Conservation (phyloP, 1,140 invertebrate genomes). For the Steinernema feltiae region DNA sequence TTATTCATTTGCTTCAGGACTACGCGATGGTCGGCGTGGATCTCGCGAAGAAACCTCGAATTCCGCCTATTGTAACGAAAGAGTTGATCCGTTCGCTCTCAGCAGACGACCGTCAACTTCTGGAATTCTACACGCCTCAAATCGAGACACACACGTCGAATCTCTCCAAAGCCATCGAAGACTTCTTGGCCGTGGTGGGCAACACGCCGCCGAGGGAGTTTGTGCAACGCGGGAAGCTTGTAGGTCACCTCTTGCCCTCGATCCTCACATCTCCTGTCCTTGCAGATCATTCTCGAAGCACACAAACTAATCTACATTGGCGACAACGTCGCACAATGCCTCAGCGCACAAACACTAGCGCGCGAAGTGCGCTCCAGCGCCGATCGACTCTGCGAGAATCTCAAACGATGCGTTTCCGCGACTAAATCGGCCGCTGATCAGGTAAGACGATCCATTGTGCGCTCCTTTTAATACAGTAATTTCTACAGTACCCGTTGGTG, state of each 20-base stretch:
- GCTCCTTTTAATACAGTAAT: conserved; percentile 34
- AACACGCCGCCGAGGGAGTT: conserved; percentile 85
- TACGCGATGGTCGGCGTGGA: conserved; percentile 9
- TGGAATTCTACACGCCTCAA: conserved; percentile 78
- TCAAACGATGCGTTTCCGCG: conserved; percentile 75
- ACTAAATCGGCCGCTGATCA: conserved; percentile 75
- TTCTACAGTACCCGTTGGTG: conserved; percentile 82
- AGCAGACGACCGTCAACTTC: conserved; percentile 73
- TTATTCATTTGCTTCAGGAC: conserved; percentile 14
- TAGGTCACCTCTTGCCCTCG: conserved; percentile 60
- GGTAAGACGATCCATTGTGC: conserved; percentile 18
- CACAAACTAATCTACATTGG: conserved; percentile 86
- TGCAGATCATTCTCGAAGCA: conserved; percentile 68
- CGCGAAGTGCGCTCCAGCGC: conserved; percentile 71
- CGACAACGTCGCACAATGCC: conserved; percentile 74
- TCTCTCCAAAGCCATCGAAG: conserved; percentile 79
- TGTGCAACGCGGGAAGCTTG: conserved; percentile 84
- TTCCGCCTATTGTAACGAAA: not conserved
- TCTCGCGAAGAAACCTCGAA: conserved; percentile 62
- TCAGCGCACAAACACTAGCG: conserved; percentile 67
- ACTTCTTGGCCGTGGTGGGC: conserved; percentile 80
- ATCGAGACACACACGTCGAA: conserved; percentile 74
- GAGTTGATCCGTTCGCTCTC: conserved; percentile 55
- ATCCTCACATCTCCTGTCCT: not conserved
- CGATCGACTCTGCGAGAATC: conserved; percentile 74